These are phyloP conservation scores for Rhabdornis inornatus DNA, from an alignment of 2,113 vertebrate species.

Conservation along the genomic window DNA sequence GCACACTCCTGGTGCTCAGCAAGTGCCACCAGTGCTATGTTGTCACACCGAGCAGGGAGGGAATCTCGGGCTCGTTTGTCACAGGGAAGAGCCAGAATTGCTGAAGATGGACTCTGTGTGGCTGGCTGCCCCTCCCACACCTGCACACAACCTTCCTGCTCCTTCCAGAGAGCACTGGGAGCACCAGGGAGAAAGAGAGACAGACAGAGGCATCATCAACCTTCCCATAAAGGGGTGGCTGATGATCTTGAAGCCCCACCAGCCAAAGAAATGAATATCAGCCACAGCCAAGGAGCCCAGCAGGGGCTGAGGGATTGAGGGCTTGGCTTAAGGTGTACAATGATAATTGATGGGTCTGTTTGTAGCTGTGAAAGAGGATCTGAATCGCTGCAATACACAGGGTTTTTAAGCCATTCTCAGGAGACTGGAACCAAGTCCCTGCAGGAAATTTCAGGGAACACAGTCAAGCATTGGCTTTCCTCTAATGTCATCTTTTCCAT, in stretches of 20 bases:
- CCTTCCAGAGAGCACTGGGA: neutral
- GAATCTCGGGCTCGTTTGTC: neutral
- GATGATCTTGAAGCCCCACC: neutral
- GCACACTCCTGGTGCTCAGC: neutral
- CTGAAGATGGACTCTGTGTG: neutral
- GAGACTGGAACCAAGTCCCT: neutral
- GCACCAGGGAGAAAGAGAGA: too few species aligned
- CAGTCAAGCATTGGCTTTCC: neutral
- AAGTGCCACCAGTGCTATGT: neutral
- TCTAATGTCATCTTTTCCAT: neutral
- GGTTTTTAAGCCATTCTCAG: neutral
- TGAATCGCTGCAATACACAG: neutral
- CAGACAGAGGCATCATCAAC: neutral
- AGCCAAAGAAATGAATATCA: neutral
- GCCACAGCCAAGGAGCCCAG: neutral
- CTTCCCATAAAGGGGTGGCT: neutral
- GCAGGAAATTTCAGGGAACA: neutral
- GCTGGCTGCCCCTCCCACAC: neutral
- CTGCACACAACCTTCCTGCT: neutral
- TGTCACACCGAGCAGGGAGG: neutral
- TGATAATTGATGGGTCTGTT: neutral
- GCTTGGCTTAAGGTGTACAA: neutral
- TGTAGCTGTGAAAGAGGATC: neutral
- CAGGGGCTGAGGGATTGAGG: neutral
- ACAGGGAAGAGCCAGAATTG: neutral